Percentiles rank a stretch among this genome's conserved stretches.
These are phyloP conservation scores for Ctenopoma multispine DNA, from an alignment of 2,797 vertebrate species.

Conservation along the genomic window DNA sequence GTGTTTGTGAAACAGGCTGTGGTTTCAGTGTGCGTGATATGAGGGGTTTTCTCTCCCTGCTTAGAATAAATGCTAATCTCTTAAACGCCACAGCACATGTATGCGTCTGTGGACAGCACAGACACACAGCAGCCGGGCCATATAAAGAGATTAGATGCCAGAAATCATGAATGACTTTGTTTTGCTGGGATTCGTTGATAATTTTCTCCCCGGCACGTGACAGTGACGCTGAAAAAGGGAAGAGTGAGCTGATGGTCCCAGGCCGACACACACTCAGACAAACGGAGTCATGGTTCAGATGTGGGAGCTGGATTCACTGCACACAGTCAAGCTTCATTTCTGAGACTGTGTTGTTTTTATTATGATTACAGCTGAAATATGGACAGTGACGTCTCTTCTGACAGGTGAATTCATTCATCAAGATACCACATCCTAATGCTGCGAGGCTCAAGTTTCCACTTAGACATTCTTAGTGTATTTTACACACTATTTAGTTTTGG, in stretches of 20 bases:
- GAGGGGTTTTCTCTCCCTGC: slow-evolving; percentile 37
- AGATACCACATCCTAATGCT: no score
- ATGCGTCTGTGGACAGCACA: slow-evolving; percentile 51
- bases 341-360: no score
- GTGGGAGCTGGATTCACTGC: not conserved
- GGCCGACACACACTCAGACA: not conserved
- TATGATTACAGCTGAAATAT: no score
- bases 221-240: not conserved
- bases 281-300: slow-evolving; percentile 5
- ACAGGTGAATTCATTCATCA: no score
- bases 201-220: slow-evolving; percentile 38
- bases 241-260: not conserved
- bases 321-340: no score
- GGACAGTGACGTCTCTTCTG: no score
- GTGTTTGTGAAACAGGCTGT: slow-evolving; percentile 56
- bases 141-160: slow-evolving; percentile 56
- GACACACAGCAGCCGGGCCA: slow-evolving; percentile 37
- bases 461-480: no score
- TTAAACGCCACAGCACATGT: slow-evolving; percentile 64
- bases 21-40: slow-evolving; percentile 38
- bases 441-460: no score
- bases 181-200: slow-evolving; percentile 46
- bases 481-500: no score
- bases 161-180: slow-evolving; percentile 75
- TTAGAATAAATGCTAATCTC: slow-evolving; percentile 70